Conservation (phyloP, 2,797 vertebrate genomes). For the Amazonetta brasiliensis region DNA sequence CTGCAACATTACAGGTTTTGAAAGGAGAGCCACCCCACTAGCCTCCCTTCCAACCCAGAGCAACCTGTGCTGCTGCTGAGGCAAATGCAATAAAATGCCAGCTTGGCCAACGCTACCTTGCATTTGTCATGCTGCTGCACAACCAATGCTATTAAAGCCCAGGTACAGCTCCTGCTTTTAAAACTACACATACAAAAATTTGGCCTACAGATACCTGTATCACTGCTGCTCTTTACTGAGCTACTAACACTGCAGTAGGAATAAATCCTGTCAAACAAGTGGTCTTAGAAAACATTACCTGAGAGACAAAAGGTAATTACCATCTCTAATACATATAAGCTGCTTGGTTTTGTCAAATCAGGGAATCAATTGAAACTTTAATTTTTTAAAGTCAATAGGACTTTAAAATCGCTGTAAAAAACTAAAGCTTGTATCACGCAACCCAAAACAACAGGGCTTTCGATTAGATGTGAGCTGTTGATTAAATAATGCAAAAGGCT, state of each 20-base stretch:
- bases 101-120: not conserved
- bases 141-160: not conserved
- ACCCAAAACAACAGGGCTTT: not conserved
- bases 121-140: not conserved
- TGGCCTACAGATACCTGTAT: not conserved
- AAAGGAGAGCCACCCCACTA: not conserved
- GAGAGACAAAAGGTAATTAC: not conserved
- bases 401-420: not conserved
- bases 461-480: not conserved
- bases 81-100: not conserved
- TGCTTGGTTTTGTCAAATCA: not conserved
- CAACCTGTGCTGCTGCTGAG: not conserved
- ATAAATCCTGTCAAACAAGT: not conserved
- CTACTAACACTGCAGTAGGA: not conserved
- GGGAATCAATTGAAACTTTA: not conserved
- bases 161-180: not conserved
- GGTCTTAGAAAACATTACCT: not conserved
- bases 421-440: not conserved
- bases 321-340: not conserved
- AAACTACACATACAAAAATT: not conserved
- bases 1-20: conserved; percentile 79
- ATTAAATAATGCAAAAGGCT: not conserved
- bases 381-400: not conserved
- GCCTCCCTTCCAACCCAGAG: not conserved
- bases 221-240: not conserved